Evolutionary conservation across 1,140 invertebrate genomes (phyloP).

Genomic region (Trachymyrmex septentrionalis): DNA sequence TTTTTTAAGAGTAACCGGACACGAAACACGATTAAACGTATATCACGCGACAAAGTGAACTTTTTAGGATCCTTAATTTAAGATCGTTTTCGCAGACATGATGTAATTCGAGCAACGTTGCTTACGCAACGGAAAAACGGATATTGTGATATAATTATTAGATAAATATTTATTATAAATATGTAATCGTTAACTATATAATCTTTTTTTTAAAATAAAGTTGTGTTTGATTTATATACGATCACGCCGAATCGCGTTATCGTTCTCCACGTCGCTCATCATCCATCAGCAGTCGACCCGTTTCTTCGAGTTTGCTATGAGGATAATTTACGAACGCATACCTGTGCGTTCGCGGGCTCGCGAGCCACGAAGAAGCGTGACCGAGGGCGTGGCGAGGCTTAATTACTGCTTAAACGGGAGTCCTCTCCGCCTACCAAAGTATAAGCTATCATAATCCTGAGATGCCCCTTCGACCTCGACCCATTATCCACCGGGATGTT

Average conservation of each 20-base stretch:
- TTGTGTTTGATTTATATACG: background rate
- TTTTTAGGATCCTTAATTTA: conserved; percentile 23
- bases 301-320: background rate
- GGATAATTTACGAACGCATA: conserved; percentile 41
- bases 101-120: conserved; percentile 23
- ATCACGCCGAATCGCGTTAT: background rate
- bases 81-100: background rate
- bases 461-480: conserved; percentile 67
- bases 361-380: conserved; percentile 79
- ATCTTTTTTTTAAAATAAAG: background rate
- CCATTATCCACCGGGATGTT: conserved; percentile 69
- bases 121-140: background rate
- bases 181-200: background rate
- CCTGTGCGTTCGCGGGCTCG: conserved; percentile 32
- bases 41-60: conserved; percentile 36
- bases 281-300: conserved; percentile 10
- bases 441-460: conserved; percentile 84
- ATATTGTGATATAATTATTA: background rate
- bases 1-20: conserved; percentile 49
- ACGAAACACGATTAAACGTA: conserved; percentile 35
- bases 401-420: conserved; percentile 86
- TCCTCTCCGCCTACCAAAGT: conserved; percentile 85
- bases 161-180: background rate
- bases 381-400: conserved; percentile 83
- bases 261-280: background rate